Percentiles rank a stretch among this genome's conserved stretches.
Evolutionary conservation across 2,797 vertebrate genomes (phyloP).

Genomic region (Hirundo rustica): DNA sequence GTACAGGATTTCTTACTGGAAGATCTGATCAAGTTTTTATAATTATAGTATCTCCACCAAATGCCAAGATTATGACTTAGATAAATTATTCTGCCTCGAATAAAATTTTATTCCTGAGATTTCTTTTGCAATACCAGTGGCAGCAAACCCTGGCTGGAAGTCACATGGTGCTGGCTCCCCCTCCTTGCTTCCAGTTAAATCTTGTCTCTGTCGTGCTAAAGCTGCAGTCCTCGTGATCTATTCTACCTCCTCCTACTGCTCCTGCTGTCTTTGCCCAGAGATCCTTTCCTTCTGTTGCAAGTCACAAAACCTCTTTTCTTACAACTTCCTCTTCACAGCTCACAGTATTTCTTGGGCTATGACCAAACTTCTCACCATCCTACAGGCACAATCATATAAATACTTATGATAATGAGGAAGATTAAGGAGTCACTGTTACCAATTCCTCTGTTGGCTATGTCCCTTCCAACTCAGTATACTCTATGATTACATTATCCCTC

Average conservation of each 20-base stretch:
- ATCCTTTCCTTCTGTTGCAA: background rate
- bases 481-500: background rate
- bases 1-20: background rate
- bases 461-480: background rate
- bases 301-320: background rate
- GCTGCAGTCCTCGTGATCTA: background rate
- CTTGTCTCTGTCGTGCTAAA: background rate
- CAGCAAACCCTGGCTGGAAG: background rate
- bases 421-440: background rate
- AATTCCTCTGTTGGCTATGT: background rate
- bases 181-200: background rate
- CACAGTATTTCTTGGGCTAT: background rate
- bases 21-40: slow-evolving; percentile 34
- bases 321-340: background rate
- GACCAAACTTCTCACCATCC: background rate
- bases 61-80: background rate
- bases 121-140: background rate
- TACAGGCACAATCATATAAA: background rate
- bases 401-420: background rate
- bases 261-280: background rate
- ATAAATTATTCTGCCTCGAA: slow-evolving; percentile 6
- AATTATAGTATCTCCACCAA: slow-evolving; percentile 18
- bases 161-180: background rate
- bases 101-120: slow-evolving; percentile 9
- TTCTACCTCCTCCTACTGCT: background rate